Evolutionary conservation across 1,140 invertebrate species (phyloP), one percentile per base, ranked within the genome.

Genomic region (Drosophila ficusphila): DNA sequence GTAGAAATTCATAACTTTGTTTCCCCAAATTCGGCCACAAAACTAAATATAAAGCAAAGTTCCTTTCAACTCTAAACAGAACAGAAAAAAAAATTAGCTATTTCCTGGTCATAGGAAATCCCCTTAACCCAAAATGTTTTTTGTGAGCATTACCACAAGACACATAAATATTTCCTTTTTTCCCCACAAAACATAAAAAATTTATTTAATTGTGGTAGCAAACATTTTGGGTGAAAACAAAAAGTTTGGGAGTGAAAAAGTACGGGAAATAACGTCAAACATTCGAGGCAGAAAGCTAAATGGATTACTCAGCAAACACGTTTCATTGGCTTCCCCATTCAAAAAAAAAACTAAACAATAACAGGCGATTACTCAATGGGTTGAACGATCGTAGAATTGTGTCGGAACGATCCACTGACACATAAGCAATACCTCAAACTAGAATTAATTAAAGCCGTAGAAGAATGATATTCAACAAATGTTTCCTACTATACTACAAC

Each of bases 271-370:
- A 51, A n/a, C 62, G 21, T 19, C 58, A 41, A 64, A 67, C 58
- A 67, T 67, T 38, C 6, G 16, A 36, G 5, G 12, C 29, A 14
- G 8, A 25, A 23, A 23, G 36, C 27, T 27, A 31, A 64, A 41
- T 41, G 58, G 19, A 67, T 64, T 64, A 67, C 39, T 67, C 62
- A 67, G 34, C 57, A 67, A 67, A 62, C 62, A 49, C 42, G 57
- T 51, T 64, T 67, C 7, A 39, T 25, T 60, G 49, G 56, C 49
- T 60, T 60, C 51, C 33, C 57, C 23, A 58, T n/a, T n/a, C 25
- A n/a, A 42, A 8, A 14, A 41, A 33, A n/a, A n/a, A 6, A 7
- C 19, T 14, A 36, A 33, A 41, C 58, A 42, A 33, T 25, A 61
- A 57, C 4, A 14, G 38, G 2, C 18, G 19, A 64, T 64, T 64